These are phyloP conservation scores for Polymixis flavicincta DNA, from an alignment of 2,888 invertebrate genomes.

Conservation along the genomic window DNA sequence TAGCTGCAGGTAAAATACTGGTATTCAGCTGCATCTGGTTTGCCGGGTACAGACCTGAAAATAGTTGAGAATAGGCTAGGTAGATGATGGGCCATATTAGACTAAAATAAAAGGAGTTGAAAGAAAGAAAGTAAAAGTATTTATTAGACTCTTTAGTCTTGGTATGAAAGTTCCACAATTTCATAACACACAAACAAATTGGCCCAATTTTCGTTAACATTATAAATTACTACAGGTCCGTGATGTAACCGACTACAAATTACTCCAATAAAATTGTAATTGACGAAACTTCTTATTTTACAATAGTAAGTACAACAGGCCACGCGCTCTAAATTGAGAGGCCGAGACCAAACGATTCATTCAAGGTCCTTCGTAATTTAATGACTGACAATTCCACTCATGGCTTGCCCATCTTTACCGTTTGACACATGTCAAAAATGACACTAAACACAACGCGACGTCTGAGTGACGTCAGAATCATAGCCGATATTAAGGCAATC, in stretches of 20 bases:
- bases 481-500: slow-evolving; percentile 55
- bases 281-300: slow-evolving; percentile 27
- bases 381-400: slow-evolving; percentile 39
- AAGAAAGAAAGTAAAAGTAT: too few relatives aligned
- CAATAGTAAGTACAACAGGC: slow-evolving; percentile 22
- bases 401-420: slow-evolving; percentile 34
- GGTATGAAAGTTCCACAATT: too few relatives aligned
- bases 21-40: too few relatives aligned
- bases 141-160: too few relatives aligned
- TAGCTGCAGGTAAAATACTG: too few relatives aligned
- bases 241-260: slow-evolving; percentile 30
- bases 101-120: background rate
- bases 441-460: slow-evolving; percentile 47
- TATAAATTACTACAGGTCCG: background rate
- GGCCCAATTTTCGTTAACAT: background rate
- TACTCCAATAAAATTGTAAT: slow-evolving; percentile 48
- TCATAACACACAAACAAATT: slow-evolving; percentile 12
- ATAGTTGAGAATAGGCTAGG: too few relatives aligned
- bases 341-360: slow-evolving; percentile 22
- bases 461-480: slow-evolving; percentile 57
- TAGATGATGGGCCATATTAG: background rate
- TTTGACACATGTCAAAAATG: slow-evolving; percentile 63
- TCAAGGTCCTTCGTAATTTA: slow-evolving; percentile 51
- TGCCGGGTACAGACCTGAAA: too few relatives aligned
- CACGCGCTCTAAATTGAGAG: slow-evolving; percentile 37